A percentile compares a stretch with the other conserved stretches of the same genome.
These are phyloP conservation scores for Sciurus vulgaris DNA, from an alignment of 2,797 vertebrate genomes.

Conservation along the genomic window DNA sequence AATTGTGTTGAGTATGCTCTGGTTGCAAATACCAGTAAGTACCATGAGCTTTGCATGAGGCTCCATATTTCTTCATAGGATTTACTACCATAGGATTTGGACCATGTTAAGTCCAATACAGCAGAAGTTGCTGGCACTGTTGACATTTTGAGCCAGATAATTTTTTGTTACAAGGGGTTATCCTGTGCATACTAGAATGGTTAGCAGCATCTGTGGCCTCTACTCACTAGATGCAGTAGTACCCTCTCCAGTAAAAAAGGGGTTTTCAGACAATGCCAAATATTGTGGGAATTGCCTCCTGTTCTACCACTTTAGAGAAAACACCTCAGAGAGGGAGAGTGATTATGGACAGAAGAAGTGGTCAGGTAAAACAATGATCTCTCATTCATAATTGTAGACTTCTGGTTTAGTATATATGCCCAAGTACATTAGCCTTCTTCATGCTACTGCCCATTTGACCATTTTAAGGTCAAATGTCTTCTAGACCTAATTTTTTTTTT, in stretches of 20 bases:
- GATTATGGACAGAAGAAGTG: constrained; percentile 25
- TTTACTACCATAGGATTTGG: background rate
- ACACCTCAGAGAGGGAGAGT: background rate
- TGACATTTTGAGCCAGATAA: constrained; percentile 54
- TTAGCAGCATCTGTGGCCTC: constrained; percentile 37
- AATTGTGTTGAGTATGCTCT: background rate
- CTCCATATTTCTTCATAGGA: constrained; percentile 44
- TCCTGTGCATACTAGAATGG: background rate
- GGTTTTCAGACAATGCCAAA: constrained; percentile 37
- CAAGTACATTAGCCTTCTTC: constrained; percentile 2
- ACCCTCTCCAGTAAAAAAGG: background rate
- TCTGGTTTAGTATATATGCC: background rate
- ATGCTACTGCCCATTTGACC: constrained; percentile 1
- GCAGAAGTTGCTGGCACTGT: background rate
- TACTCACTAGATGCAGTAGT: background rate
- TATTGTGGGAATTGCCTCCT: background rate
- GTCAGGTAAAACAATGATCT: constrained; percentile 39
- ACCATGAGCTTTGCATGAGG: background rate
- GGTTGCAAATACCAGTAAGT: constrained; percentile 34
- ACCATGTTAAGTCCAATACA: background rate
- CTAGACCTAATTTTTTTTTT: constrained; percentile 1
- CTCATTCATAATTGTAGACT: constrained; percentile 5
- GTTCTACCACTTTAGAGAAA: constrained; percentile 39
- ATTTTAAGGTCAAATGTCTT: constrained; percentile 59
- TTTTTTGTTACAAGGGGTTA: constrained; percentile 1